Evolutionary conservation across 2,113 vertebrate species (phyloP), one percentile per base, ranked within the genome.

Genomic region (Hypanus sabinus): DNA sequence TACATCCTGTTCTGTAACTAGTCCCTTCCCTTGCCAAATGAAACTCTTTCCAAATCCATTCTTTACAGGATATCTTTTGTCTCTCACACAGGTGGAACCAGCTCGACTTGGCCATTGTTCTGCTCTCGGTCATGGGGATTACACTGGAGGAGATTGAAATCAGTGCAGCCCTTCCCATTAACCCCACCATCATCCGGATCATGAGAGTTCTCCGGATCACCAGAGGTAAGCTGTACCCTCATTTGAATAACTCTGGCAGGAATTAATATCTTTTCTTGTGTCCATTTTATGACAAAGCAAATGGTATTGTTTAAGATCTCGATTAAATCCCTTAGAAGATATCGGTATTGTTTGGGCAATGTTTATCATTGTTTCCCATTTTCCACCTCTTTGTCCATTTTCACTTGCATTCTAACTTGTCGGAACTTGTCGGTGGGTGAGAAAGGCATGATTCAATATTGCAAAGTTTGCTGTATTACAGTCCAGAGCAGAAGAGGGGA

Each of bases 171-270:
- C 97, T 99, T 94, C 99, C 99, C 95, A 99, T 99, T 96, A 99
- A 99, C 95, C 99, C 99, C 94, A 99, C 99, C 73, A 99, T 99
- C 96, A 99, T 99, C 95, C 97, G 99, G 81, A 99, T 99, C 96
- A 99, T 99, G 99, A 97, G 99, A 91, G 99, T 99, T 8, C 97
- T 99, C 90, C 98, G 99, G 57, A 99, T 99, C 0, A 98, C 99
- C 57, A 97, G 99, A 94, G 99, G 99, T 99, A 95, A 96, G 95
- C 30, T 5, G 27, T 24, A 57, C 18, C 22, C 71, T 60, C 8
- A 1, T 36, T 22, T 30, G 2, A 24, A 65, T 65, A 46, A 46
- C 46, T 1, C 62, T 65, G 4, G 24, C 46, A 30, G 0, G 10
- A 8, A 11, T 46, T 11, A 60, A 55, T 12, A 27, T 27, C 22